These are phyloP conservation scores for Myiotriccus ornatus DNA, from an alignment of 2,797 vertebrate genomes.

Conservation along the genomic window DNA sequence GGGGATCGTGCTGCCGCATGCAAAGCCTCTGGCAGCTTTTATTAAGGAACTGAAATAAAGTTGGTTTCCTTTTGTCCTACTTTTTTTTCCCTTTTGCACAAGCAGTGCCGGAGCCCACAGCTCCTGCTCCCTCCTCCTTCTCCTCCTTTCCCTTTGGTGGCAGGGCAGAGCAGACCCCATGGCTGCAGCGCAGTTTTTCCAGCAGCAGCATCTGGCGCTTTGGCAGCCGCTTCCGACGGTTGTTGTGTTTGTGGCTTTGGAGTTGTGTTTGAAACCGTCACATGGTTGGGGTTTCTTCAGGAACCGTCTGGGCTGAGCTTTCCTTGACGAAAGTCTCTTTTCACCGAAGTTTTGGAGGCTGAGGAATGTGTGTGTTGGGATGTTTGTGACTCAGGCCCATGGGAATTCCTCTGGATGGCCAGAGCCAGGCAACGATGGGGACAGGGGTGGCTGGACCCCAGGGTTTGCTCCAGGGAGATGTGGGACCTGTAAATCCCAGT, in stretches of 20 bases:
- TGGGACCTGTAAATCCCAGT: neutral
- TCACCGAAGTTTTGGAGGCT: constrained; percentile 23
- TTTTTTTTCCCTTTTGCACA: neutral
- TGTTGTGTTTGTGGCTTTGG: constrained; percentile 71
- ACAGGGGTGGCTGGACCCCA: neutral
- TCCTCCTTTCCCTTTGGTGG: neutral
- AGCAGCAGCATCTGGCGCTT: constrained; percentile 63
- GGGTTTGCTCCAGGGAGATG: neutral
- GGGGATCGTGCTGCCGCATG: neutral
- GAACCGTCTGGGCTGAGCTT: constrained; percentile 56
- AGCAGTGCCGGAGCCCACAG: neutral
- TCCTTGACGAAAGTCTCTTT: constrained; percentile 52
- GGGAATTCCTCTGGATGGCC: neutral
- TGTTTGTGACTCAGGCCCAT: neutral
- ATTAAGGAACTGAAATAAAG: neutral
- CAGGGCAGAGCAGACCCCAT: neutral
- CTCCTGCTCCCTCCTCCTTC: neutral
- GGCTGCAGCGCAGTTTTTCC: constrained; percentile 52
- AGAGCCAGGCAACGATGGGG: neutral
- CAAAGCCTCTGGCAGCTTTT: neutral
- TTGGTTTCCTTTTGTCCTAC: neutral
- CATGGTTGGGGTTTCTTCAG: constrained; percentile 62
- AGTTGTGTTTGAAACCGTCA: constrained; percentile 50
- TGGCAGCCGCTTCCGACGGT: constrained; percentile 34
- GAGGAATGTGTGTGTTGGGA: neutral